Evolutionary conservation across 2,113 vertebrate species (phyloP).

Genomic region (Melanerpes formicivorus): DNA sequence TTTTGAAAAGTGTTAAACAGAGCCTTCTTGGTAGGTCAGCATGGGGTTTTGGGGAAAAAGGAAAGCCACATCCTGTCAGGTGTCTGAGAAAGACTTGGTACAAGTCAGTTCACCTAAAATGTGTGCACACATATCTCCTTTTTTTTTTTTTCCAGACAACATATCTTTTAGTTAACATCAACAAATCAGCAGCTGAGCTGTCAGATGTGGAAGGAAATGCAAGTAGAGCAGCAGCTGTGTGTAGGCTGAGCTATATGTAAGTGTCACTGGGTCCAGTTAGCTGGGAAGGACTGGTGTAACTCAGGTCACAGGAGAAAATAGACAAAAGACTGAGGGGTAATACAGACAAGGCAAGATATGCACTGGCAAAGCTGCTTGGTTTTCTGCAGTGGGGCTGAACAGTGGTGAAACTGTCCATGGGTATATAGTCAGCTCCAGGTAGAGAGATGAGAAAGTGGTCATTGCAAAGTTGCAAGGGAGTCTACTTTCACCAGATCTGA

Average conservation of each 20-base stretch:
- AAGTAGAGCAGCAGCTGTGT: not conserved
- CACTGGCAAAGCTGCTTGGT: not conserved
- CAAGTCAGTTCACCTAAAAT: not conserved
- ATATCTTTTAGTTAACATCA: not conserved
- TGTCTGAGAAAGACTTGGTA: not conserved
- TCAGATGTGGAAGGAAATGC: not conserved
- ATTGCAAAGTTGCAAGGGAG: not conserved
- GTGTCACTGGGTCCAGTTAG: not conserved
- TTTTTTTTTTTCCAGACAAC: not conserved
- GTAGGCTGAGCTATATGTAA: not conserved
- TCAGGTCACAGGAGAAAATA: not conserved
- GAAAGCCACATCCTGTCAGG: not conserved
- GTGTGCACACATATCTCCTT: rapidly evolving
- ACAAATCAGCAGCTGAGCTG: not conserved
- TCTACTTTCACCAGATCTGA: not conserved
- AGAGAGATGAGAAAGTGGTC: not conserved
- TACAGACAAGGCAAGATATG: not conserved
- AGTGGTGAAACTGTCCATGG: not conserved
- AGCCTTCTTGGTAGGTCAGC: not conserved
- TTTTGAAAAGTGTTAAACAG: not conserved
- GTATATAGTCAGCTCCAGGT: not conserved
- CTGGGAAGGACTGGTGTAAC: not conserved
- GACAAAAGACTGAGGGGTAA: not conserved
- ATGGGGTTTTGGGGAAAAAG: not conserved
- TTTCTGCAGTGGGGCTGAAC: not conserved